These are phyloP conservation scores for Harmothoe impar DNA, from an alignment of 2,888 invertebrate genomes.

Conservation along the genomic window DNA sequence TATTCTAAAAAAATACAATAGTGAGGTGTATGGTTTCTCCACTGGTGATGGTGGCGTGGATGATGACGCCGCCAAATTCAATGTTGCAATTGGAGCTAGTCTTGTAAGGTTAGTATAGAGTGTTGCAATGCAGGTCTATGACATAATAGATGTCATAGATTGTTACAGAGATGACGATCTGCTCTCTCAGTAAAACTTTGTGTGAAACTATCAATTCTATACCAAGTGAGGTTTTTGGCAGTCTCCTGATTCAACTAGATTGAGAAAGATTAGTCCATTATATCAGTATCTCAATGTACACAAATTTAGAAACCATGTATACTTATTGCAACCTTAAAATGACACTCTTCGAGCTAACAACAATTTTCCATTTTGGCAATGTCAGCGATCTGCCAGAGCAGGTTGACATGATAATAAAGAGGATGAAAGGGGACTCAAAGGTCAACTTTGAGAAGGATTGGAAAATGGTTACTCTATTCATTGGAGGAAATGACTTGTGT, in stretches of 20 bases:
- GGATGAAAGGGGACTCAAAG: not conserved
- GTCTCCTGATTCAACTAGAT: not conserved
- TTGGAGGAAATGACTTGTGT: slow-evolving; percentile 81
- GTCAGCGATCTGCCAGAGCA: slow-evolving; percentile 33
- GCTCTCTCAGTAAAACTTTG: no score
- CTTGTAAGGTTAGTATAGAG: not conserved
- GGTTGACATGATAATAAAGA: not conserved
- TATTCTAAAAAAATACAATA: slow-evolving; percentile 9
- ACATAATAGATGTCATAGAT: no score
- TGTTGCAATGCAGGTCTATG: no score
- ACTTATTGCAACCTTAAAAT: no score
- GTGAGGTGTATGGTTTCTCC: slow-evolving; percentile 11
- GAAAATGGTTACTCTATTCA: slow-evolving; percentile 80
- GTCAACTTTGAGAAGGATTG: slow-evolving; percentile 73
- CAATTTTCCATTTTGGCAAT: not conserved
- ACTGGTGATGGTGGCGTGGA: slow-evolving; percentile 18
- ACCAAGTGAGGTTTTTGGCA: no score
- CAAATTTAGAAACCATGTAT: no score
- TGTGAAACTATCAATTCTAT: no score
- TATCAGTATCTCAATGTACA: no score
- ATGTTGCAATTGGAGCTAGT: slow-evolving; percentile 57
- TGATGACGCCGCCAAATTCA: not conserved
- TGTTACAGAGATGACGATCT: no score
- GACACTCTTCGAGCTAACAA: no score
- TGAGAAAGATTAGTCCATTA: no score